Evolutionary conservation across 2,113 vertebrate genomes (phyloP), one percentile per base, ranked within the genome.

Genomic region (Gymnocephalus cernua): DNA sequence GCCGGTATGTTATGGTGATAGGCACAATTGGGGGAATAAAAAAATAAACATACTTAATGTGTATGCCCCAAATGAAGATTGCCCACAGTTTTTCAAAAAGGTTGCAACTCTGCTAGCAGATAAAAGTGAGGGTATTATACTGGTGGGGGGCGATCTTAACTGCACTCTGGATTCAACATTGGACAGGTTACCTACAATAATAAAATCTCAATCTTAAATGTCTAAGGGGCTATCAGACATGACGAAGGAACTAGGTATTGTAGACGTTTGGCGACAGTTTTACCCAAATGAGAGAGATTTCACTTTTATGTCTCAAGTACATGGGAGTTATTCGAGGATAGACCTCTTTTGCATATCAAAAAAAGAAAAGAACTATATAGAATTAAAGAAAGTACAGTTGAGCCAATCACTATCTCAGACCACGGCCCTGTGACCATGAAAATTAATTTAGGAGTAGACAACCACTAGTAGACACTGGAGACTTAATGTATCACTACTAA

Each of bases 291-390:
- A 54, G 6, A 56, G 50, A 41, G 67, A 70, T 16, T 70, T 70
- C 13, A 70, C 67, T 1, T 56, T 53, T 41, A 68, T 32, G 66
- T 70, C 50, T 8, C 67, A 53, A n/a, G 50, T 70, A 23, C 50
- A 54, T 38, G 32, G 48, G 11, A 69, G 27, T 18, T 54, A 70
- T 9, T 38, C 50, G 4, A 54, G 50, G 29, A 35, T 38, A 23
- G 67, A 70, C 6, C 5, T 15, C 4, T 35, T 54, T 2, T 54
- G 16, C 4, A 41, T 41, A 11, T 73, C 56, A 61, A 73, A 59
- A 48, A 61, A 1, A 4, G 56, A 48, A 61, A 1, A 4, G 56
- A 48, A 1, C 2, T 29, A 3, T 7, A 59, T 21, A 5, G 18
- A 21, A 21, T 61, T 3, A 50, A 61, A 35, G 18, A 61, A 21